Conservation (phyloP, 2,888 invertebrate genomes). For the Dione vanillae region DNA sequence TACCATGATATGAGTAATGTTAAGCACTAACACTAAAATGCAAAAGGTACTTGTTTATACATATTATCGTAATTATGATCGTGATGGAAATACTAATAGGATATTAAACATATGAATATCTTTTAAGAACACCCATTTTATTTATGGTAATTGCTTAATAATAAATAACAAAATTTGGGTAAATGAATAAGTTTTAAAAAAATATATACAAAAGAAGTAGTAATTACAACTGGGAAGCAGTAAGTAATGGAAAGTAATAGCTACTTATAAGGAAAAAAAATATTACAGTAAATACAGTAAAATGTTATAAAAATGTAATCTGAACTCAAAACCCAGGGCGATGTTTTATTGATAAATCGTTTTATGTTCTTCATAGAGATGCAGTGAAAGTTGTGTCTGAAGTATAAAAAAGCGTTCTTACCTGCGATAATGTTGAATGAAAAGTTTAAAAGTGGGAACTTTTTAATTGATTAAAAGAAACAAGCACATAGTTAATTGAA, state of each 20-base stretch:
- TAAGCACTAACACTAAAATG: background rate
- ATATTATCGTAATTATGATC: too few relatives aligned
- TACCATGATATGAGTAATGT: too few relatives aligned
- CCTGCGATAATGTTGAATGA: conserved; percentile 13
- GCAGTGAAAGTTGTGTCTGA: conserved; percentile 43
- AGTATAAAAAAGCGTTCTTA: conserved; percentile 31
- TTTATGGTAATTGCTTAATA: background rate
- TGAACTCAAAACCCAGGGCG: conserved; percentile 15
- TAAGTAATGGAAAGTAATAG: too few relatives aligned
- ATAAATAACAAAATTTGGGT: background rate
- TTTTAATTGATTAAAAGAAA: conserved; percentile 16
- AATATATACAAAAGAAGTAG: too few relatives aligned
- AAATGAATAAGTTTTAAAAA: background rate
- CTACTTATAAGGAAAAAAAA: background rate
- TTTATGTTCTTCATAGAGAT: conserved; percentile 32
- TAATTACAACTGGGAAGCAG: too few relatives aligned
- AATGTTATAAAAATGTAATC: background rate
- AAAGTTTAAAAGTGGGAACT: conserved; percentile 6
- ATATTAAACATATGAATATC: too few relatives aligned
- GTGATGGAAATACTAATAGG: too few relatives aligned
- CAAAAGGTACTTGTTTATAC: background rate
- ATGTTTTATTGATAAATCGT: conserved; percentile 35
- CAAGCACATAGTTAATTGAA: conserved; percentile 35
- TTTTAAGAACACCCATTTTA: too few relatives aligned
- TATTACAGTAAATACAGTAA: background rate